A percentile compares a stretch with the other conserved stretches of the same genome.
phyloP scores from a whole-genome alignment of 2,888 invertebrate species.

The Phania funesta region DNA sequence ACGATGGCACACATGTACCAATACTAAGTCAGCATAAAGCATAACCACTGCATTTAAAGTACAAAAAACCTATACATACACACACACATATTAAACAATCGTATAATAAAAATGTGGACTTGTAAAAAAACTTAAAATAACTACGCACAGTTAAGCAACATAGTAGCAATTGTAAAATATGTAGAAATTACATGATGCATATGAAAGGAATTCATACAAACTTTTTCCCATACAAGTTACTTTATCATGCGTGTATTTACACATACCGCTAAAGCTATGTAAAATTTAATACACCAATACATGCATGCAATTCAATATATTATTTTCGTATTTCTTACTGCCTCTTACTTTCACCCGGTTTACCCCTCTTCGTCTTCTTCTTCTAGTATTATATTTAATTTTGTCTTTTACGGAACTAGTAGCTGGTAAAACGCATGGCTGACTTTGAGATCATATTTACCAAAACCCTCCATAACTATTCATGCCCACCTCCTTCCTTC shows the following conservation, averaged over 20 bases:
- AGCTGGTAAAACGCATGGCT: constrained; percentile 50
- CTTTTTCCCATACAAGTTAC: background rate
- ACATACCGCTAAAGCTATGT: background rate
- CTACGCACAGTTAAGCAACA: constrained; percentile 53
- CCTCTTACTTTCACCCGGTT: background rate
- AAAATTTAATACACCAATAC: background rate
- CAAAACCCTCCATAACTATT: constrained; percentile 44
- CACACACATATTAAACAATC: background rate
- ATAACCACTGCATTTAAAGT: constrained; percentile 12
- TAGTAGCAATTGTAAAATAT: constrained; percentile 55
- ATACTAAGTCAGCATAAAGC: background rate
- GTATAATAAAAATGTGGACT: constrained; percentile 16
- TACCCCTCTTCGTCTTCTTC: background rate
- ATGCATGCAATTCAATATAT: constrained; percentile 28
- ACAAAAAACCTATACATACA: background rate
- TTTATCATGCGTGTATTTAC: background rate
- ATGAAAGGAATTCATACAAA: background rate
- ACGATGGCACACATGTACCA: background rate
- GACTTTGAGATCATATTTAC: constrained; percentile 59
- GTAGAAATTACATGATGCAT: constrained; percentile 52
- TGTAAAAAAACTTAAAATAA: constrained; percentile 26
- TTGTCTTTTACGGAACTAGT: constrained; percentile 39
- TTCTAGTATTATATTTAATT: background rate
- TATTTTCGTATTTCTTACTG: constrained; percentile 13
- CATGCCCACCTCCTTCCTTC: background rate